Conservation (phyloP, 2,113 vertebrate species). For the Leucoraja erinaceus region DNA sequence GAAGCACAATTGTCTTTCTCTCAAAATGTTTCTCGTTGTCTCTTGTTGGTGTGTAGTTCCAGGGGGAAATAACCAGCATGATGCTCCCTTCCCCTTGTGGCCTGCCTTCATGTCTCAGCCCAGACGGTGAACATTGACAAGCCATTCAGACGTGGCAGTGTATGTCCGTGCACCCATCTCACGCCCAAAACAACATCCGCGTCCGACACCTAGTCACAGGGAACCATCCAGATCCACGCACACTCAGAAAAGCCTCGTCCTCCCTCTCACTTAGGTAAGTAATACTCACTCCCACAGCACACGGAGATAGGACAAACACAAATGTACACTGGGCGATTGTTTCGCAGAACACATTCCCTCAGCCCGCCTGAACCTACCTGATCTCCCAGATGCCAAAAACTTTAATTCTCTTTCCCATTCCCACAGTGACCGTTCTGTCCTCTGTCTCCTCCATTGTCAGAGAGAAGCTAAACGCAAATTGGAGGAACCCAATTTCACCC, state of each 20-base stretch:
- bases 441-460: too few relatives aligned
- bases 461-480: too few relatives aligned
- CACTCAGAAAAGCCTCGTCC: background rate
- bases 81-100: background rate
- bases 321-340: too few relatives aligned
- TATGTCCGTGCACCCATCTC: background rate
- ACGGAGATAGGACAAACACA: background rate
- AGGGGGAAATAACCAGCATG: background rate
- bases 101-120: background rate
- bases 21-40: background rate
- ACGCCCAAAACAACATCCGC: background rate
- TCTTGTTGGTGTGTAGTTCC: background rate
- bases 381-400: too few relatives aligned
- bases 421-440: too few relatives aligned
- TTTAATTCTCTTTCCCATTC: too few relatives aligned
- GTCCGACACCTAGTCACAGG: background rate
- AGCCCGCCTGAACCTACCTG: too few relatives aligned
- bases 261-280: background rate
- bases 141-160: background rate
- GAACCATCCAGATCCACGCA: background rate
- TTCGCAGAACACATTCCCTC: too few relatives aligned
- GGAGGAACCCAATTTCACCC: too few relatives aligned
- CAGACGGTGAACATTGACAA: background rate
- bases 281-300: background rate
- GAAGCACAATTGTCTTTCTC: background rate